A percentile compares a stretch with the other conserved stretches of the same genome.
These are phyloP conservation scores for Sarcophaga subvicina DNA, from an alignment of 2,888 invertebrate species.

Conservation along the genomic window DNA sequence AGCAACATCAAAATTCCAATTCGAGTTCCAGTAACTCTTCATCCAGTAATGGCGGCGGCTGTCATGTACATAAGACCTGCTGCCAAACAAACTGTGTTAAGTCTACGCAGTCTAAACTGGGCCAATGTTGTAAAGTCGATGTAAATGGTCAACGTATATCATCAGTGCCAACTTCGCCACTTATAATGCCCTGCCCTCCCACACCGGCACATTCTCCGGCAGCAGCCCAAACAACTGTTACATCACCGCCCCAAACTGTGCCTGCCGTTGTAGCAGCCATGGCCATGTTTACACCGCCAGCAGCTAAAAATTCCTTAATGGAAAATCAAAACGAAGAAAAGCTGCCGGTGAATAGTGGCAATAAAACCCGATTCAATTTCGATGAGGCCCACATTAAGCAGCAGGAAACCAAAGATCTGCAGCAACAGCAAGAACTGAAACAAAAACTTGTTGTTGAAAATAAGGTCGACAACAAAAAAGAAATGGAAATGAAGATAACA, in stretches of 20 bases:
- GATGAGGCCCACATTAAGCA: constrained; percentile 76
- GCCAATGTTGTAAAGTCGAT: constrained; percentile 69
- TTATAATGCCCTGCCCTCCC: constrained; percentile 81
- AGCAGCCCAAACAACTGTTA: constrained; percentile 77
- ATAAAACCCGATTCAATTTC: constrained; percentile 75
- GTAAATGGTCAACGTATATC: constrained; percentile 78
- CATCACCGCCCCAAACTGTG: constrained; percentile 79
- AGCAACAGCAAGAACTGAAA: constrained; percentile 80
- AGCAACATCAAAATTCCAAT: constrained; percentile 78
- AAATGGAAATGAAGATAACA: constrained; percentile 82
- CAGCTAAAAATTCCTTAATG: constrained; percentile 53
- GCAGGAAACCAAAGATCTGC: constrained; percentile 65
- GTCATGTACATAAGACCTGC: constrained; percentile 64
- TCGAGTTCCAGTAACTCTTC: constrained; percentile 80
- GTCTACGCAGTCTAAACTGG: constrained; percentile 29
- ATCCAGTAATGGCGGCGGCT: constrained; percentile 77
- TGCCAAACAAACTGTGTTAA: constrained; percentile 63
- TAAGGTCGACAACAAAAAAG: constrained; percentile 18
- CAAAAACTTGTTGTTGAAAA: constrained; percentile 76
- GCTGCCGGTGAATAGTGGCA: constrained; percentile 45
- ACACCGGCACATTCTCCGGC: constrained; percentile 82
- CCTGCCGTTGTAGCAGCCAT: constrained; percentile 79
- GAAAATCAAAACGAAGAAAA: constrained; percentile 32
- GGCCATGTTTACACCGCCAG: constrained; percentile 79
- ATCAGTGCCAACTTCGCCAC: constrained; percentile 90